Evolutionary conservation across 2,888 invertebrate genomes (phyloP).

Genomic region (Ametastegia equiseti): DNA sequence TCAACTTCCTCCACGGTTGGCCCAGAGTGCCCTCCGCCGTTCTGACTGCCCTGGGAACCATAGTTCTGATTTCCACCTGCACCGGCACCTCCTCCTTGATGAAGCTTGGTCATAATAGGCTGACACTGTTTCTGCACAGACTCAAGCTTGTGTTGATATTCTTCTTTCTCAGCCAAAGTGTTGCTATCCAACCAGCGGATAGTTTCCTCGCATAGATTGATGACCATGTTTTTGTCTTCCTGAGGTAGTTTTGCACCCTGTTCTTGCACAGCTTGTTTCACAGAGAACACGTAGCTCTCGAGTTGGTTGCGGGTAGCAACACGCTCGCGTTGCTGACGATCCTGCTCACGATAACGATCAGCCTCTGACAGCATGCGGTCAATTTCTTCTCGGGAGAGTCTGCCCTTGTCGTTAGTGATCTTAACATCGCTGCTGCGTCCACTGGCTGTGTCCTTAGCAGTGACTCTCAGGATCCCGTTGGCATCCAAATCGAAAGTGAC

Average conservation of each 20-base stretch:
- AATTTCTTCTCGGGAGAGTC: slow-evolving; percentile 87
- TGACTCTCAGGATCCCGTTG: slow-evolving; percentile 91
- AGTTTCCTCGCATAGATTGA: slow-evolving; percentile 79
- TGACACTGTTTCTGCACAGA: slow-evolving; percentile 80
- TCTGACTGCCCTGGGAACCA: slow-evolving; percentile 48
- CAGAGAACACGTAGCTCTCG: slow-evolving; percentile 83
- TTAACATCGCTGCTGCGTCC: slow-evolving; percentile 87
- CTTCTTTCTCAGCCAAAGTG: slow-evolving; percentile 81
- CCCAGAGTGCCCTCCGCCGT: slow-evolving; percentile 65
- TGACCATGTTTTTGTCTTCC: slow-evolving; percentile 74
- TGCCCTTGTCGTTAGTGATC: slow-evolving; percentile 88
- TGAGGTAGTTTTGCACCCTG: slow-evolving; percentile 80
- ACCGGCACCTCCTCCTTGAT: slow-evolving; percentile 57
- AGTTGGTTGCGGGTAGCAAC: slow-evolving; percentile 84
- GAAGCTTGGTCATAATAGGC: slow-evolving; percentile 73
- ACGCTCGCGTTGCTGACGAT: slow-evolving; percentile 82
- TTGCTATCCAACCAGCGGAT: slow-evolving; percentile 86
- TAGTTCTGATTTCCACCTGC: slow-evolving; percentile 49
- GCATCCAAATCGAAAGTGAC: slow-evolving; percentile 94
- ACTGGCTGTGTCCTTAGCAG: slow-evolving; percentile 78
- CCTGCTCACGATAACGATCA: slow-evolving; percentile 84
- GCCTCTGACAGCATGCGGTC: slow-evolving; percentile 86
- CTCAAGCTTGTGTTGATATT: slow-evolving; percentile 80
- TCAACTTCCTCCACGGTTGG: slow-evolving; percentile 78
- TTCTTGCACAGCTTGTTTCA: slow-evolving; percentile 83